Evolutionary conservation across 2,888 invertebrate genomes (phyloP), one percentile per base, ranked within the genome.

Genomic region (Parascotia fuliginaria): DNA sequence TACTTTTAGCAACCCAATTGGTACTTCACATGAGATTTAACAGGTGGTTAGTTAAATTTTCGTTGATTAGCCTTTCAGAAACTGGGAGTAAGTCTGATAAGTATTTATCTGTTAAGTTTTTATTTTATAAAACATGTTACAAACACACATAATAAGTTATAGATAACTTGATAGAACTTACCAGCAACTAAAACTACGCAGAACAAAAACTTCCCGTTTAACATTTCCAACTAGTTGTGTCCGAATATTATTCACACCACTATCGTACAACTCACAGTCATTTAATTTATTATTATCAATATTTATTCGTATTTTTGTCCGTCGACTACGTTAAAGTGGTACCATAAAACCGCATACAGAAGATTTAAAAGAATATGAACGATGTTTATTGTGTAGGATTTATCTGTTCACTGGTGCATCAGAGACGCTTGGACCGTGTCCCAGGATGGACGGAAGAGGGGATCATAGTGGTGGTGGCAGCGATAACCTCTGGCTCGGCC

Each of bases 191-290:
- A 79, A 71, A 89, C 75, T 74, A 83, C 74, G 72, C 83, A 89
- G 75, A 89, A 73, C 53, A 88, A 66, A 59, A 85, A 64, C 84
- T 79, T 87, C 72, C 76, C 79, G 88, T 79, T 83, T 83, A 86
- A 74, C 90, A 91, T 91, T 87, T 89, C 89, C 89, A 90, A 79
- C 68, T 78, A 67, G 65, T 85, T 81, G 63, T 71, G 70, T 83
- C 78, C 79, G 73, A 78, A 72, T 73, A 62, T 34, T 50, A 55
- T 58, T 61, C 45, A 55, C 73, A 73, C 73, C 68, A 68, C 70
- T 46, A 55, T 63, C 60, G 55, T 34, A 39, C 53, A 58, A 50
- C 69, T 41, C 55, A 68, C 68, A 40, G 46, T 45, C 38, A 38
- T 46, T 43, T 28, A 37, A 58, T 40, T 16, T 34, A 45, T 16